phyloP scores from a whole-genome alignment of 2,888 invertebrate genomes.

The Celastrina argiolus region DNA sequence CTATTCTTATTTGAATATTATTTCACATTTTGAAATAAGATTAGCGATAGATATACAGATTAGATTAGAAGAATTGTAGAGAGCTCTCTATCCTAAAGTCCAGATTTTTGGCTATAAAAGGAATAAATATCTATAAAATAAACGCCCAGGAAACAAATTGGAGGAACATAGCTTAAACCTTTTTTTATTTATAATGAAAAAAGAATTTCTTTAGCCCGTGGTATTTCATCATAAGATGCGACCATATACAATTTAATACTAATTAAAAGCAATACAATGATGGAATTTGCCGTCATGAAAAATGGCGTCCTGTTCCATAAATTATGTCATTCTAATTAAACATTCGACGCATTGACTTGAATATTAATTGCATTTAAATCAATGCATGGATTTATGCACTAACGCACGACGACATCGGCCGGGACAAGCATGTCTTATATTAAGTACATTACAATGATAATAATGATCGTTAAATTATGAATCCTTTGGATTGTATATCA shows the following conservation, averaged over 20 bases:
- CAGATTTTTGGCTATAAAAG: too few species aligned
- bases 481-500: constrained; percentile 9
- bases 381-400: neutral
- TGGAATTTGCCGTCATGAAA: neutral
- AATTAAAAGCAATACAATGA: neutral
- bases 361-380: constrained; percentile 4
- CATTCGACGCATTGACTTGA: neutral
- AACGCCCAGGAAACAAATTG: too few species aligned
- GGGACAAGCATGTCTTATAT: constrained; percentile 6
- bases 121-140: too few species aligned
- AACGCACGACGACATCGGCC: neutral
- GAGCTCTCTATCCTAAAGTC: too few species aligned
- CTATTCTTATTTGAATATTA: too few species aligned
- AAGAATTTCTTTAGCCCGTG: too few species aligned
- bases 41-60: too few species aligned
- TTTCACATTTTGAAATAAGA: too few species aligned
- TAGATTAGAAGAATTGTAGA: too few species aligned
- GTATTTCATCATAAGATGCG: too few species aligned
- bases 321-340: constrained; percentile 4
- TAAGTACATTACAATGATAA: neutral
- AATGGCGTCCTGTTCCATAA: neutral
- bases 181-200: too few species aligned
- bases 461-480: constrained; percentile 7
- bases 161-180: too few species aligned
- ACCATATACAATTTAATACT: neutral